These are phyloP conservation scores for Premnoplex brunnescens DNA, from an alignment of 2,797 vertebrate genomes.

Conservation along the genomic window DNA sequence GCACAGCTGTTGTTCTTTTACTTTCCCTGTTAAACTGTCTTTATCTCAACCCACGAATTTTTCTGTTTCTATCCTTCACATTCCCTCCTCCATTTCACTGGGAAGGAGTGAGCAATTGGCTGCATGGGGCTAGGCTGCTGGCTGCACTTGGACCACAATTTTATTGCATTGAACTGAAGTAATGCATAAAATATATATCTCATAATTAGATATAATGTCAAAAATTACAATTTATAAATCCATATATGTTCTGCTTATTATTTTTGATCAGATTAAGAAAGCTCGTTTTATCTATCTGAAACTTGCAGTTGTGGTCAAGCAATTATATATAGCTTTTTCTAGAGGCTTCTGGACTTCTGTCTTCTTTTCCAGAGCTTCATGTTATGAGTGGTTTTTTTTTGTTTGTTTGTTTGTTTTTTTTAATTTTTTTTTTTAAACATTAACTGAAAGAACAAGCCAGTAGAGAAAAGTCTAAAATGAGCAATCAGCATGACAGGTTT, in stretches of 20 bases:
- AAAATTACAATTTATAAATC: background rate
- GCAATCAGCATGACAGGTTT: background rate
- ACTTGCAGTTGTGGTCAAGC: background rate
- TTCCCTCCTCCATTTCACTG: background rate
- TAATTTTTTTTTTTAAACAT: no score
- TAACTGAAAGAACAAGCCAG: background rate
- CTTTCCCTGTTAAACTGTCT: background rate
- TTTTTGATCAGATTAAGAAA: background rate
- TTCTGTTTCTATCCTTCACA: background rate
- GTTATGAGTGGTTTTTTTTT: background rate
- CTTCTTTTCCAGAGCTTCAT: background rate
- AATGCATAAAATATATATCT: background rate
- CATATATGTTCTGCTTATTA: background rate
- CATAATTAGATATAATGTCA: background rate
- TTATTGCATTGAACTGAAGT: background rate
- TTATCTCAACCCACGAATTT: background rate
- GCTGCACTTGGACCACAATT: background rate
- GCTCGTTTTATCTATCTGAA: background rate
- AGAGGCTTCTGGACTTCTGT: background rate
- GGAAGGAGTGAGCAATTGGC: background rate
- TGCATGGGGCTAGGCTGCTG: background rate
- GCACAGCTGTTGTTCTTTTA: background rate
- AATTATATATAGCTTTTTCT: background rate
- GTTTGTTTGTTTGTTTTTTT: no score
- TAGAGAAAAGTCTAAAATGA: background rate